Base-by-base conservation (phyloP, 2,113 vertebrate genomes). In the Daphoenositta chrysoptera region DNA sequence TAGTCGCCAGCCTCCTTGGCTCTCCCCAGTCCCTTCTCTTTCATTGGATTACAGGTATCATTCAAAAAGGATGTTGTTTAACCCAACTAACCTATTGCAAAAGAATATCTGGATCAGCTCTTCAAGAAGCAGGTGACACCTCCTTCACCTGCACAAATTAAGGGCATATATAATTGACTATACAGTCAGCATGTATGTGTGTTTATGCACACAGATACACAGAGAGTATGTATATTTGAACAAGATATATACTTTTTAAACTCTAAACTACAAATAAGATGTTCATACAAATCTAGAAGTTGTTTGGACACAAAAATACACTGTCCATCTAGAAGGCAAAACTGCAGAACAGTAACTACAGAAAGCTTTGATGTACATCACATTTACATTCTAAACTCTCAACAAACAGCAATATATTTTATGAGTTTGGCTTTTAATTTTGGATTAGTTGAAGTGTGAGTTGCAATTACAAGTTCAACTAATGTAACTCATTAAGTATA, bases 41-140 rank as follows among this genome's bases (percentile, higher is more conserved):
- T 10, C 56, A 27, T 0, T 1, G 15, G 20, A 84, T 11, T 40
- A 37, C 8, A 45, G 35, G 2, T 44, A 57, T 5, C 6, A 58
- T 33, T 24, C 11, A 5, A 35, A 53, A 69, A 64, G 14, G 7
- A 42, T 42, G 30, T 20, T 33, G 19, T 47, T 86, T 70, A 65
- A 88, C 24, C 28, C 1, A 1, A 21, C 30, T 19, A 70, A 66
- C 5, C 10, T 33, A 45, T 0, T 70, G 35, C 35, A 68, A 81
- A 80, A 78, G 16, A 86, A 4, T 26, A 47, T 42, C 72, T 64
- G 58, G n/a, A 31, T 45, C 47, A 47, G 40, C 16, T 82, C 40
- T 56, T 71, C 61, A 71, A 73, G 37, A 68, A 60, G 37, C 14
- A 77, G 53, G 12, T 19, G 22, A 50, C 27, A 65, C 33, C 18